phyloP scores from a whole-genome alignment of 2,113 vertebrate genomes.

The Buteo buteo region DNA sequence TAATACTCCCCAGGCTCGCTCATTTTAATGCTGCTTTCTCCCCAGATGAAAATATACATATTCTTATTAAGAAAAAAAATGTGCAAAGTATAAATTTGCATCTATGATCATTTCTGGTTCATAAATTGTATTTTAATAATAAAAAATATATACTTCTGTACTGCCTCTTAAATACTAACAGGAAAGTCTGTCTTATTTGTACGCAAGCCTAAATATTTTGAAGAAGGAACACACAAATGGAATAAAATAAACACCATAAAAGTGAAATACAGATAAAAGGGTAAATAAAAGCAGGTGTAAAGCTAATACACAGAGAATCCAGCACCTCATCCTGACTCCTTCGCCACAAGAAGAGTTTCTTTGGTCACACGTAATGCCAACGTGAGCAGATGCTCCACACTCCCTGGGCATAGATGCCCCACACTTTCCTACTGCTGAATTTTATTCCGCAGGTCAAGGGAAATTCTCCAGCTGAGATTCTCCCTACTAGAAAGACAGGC shows the following conservation, averaged over 20 bases:
- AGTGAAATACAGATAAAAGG: not conserved
- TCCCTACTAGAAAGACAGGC: not conserved
- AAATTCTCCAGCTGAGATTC: not conserved
- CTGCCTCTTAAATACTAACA: not conserved
- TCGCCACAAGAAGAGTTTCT: not conserved
- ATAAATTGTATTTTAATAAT: conserved; percentile 39
- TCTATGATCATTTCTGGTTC: conserved; percentile 44
- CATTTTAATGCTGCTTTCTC: conserved; percentile 41
- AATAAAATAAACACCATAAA: not conserved
- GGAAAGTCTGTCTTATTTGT: not conserved
- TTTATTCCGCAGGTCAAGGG: not conserved
- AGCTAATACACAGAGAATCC: not conserved
- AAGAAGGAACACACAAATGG: not conserved
- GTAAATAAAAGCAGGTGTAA: not conserved
- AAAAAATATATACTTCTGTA: not conserved
- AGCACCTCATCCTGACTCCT: not conserved
- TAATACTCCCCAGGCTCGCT: conserved; percentile 26
- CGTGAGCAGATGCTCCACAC: not conserved
- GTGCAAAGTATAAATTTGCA: conserved; percentile 37
- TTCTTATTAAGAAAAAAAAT: conserved; percentile 54
- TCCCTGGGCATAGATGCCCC: not conserved
- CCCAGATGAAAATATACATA: conserved; percentile 42
- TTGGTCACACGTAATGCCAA: not conserved
- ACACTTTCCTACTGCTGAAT: not conserved
- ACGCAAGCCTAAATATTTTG: not conserved